Evolutionary conservation across 2,797 vertebrate genomes (phyloP).

Genomic region (Xyrichtys novacula): DNA sequence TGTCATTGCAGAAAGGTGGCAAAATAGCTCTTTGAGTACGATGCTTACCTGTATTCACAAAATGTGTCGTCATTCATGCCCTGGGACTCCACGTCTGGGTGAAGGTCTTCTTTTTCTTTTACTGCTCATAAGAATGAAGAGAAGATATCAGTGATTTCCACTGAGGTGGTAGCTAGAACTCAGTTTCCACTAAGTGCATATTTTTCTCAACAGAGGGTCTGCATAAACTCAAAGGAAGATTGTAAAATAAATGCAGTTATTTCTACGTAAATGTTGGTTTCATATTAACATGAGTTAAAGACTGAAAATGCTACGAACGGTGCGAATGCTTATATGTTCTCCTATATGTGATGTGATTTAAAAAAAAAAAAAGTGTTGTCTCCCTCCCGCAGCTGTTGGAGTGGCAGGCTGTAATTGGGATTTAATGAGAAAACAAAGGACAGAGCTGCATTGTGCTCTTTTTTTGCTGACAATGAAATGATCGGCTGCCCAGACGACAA

Average conservation of each 20-base stretch:
- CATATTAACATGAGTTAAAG: background rate
- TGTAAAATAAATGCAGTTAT: background rate
- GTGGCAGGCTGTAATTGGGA: slow-evolving; percentile 57
- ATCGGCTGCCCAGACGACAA: slow-evolving; percentile 57
- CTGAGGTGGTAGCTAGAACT: slow-evolving; percentile 32
- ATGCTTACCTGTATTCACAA: slow-evolving; percentile 96
- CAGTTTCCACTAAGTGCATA: slow-evolving; percentile 25
- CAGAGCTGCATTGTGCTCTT: slow-evolving; percentile 43
- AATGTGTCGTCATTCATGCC: slow-evolving; percentile 98
- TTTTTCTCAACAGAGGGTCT: slow-evolving; percentile 21
- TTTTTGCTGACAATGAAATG: slow-evolving; percentile 69
- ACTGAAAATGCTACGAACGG: background rate
- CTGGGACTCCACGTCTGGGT: slow-evolving; percentile 95
- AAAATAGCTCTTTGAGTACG: slow-evolving; percentile 32
- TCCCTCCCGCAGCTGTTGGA: slow-evolving; percentile 24
- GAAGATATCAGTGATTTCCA: slow-evolving; percentile 56
- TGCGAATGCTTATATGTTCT: background rate
- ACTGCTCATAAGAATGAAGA: slow-evolving; percentile 85
- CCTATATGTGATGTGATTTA: background rate
- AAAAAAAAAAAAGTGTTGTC: background rate
- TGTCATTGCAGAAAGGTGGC: slow-evolving; percentile 38
- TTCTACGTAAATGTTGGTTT: no score
- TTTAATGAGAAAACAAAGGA: slow-evolving; percentile 73
- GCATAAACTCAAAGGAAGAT: background rate
- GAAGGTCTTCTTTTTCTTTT: slow-evolving; percentile 98